Percentiles rank a stretch among this genome's conserved stretches.
Evolutionary conservation across 1,140 invertebrate genomes (phyloP).

Genomic region (Microplitis demolitor): DNA sequence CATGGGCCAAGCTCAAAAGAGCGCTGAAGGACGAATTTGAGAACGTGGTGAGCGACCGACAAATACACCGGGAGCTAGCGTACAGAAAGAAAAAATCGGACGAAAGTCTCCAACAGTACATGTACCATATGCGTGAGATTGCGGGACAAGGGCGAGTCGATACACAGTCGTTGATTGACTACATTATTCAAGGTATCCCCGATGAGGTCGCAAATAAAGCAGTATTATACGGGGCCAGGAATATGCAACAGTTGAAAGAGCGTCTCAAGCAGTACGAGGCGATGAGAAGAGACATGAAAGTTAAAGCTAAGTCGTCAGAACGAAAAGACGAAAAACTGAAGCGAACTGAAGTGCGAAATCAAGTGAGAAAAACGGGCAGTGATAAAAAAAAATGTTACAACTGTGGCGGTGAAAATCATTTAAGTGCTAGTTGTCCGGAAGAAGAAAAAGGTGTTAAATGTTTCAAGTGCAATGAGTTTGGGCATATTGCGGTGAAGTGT

Average conservation of each 20-base stretch:
- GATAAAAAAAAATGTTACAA: conserved; percentile 22
- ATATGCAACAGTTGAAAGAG: conserved; percentile 31
- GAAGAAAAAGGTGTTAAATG: conserved; percentile 14
- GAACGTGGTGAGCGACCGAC: conserved; percentile 29
- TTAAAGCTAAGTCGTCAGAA: neutral
- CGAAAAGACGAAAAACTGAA: conserved; percentile 27
- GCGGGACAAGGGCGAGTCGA: conserved; percentile 41
- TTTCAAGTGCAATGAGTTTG: conserved; percentile 13
- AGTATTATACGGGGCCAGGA: conserved; percentile 44
- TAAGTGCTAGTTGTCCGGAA: conserved; percentile 16
- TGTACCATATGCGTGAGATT: conserved; percentile 40
- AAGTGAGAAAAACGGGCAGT: neutral
- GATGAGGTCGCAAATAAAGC: conserved; percentile 42
- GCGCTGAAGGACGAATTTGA: conserved; percentile 34
- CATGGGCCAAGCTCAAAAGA: conserved; percentile 30
- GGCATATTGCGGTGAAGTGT: conserved; percentile 1
- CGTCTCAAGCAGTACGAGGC: conserved; percentile 19
- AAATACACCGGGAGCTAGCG: conserved; percentile 31
- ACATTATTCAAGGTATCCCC: conserved; percentile 48
- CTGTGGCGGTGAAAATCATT: conserved; percentile 18
- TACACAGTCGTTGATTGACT: conserved; percentile 40
- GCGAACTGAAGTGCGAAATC: neutral
- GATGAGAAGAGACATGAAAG: neutral
- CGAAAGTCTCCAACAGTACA: conserved; percentile 32
- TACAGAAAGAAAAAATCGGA: conserved; percentile 33